Percentiles rank a stretch among this genome's conserved stretches.
Conservation (phyloP, 2,888 invertebrate species). For the Trichopoda pennipes region DNA sequence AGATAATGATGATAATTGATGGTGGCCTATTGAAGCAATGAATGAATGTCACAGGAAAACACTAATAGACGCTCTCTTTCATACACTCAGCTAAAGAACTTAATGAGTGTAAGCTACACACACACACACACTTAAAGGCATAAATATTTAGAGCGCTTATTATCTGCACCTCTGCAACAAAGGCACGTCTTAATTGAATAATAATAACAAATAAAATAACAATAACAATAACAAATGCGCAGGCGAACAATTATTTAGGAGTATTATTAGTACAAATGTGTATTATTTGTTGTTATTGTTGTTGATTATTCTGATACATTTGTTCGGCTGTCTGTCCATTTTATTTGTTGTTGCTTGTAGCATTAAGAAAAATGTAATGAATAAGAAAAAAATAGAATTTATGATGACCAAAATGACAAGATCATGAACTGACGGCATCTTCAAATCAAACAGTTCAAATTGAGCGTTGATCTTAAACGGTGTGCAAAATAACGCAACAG, state of each 20-base stretch:
- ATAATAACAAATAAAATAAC: slow-evolving; percentile 67
- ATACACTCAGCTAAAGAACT: neutral
- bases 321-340: slow-evolving; percentile 25
- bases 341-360: slow-evolving; percentile 39
- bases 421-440: slow-evolving; percentile 67
- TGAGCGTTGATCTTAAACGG: slow-evolving; percentile 59
- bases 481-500: slow-evolving; percentile 6
- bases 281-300: slow-evolving; percentile 34
- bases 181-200: slow-evolving; percentile 74
- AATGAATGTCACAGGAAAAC: slow-evolving; percentile 45
- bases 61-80: slow-evolving; percentile 17
- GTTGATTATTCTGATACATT: neutral
- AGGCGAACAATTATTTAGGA: slow-evolving; percentile 67
- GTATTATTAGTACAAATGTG: slow-evolving; percentile 66
- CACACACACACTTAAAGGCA: slow-evolving; percentile 20
- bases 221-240: slow-evolving; percentile 76
- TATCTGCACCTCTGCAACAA: slow-evolving; percentile 76
- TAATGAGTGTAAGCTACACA: slow-evolving; percentile 8
- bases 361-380: slow-evolving; percentile 46
- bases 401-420: slow-evolving; percentile 71
- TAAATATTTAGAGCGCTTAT: slow-evolving; percentile 63
- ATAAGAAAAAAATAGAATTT: slow-evolving; percentile 55
- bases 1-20: neutral
- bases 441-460: slow-evolving; percentile 66
- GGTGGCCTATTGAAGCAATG: slow-evolving; percentile 50